Percentiles rank a stretch among this genome's conserved stretches.
Conservation (phyloP, 30 jellyfish, hydroid and myxozoan species). For the Hydractinia echinata region DNA sequence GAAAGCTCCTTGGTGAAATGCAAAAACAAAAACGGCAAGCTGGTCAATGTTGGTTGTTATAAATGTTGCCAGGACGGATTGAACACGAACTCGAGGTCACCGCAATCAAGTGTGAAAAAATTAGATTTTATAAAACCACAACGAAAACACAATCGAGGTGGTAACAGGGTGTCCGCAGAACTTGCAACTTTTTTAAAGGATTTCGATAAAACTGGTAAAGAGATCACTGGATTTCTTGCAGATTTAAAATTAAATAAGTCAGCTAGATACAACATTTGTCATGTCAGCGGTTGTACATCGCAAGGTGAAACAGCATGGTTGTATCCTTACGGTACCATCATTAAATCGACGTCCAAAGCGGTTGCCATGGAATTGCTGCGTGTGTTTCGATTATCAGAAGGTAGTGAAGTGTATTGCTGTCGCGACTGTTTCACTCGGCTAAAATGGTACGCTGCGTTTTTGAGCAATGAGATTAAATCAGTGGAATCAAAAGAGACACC, state of each 20-base stretch:
- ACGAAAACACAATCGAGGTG: background rate
- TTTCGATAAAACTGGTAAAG: background rate
- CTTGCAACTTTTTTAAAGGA: background rate
- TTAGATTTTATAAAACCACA: background rate
- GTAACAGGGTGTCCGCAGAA: background rate
- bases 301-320: constrained; percentile 2
- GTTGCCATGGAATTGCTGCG: background rate
- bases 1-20: background rate
- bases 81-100: background rate
- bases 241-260: background rate
- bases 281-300: background rate
- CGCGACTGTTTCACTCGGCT: background rate
- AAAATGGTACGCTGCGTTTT: background rate
- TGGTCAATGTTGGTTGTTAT: background rate
- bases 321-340: background rate
- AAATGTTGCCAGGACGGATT: background rate
- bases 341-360: background rate
- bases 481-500: too few species aligned
- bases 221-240: background rate
- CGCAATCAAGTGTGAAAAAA: background rate
- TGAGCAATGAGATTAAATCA: too few species aligned
- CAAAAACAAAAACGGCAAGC: background rate
- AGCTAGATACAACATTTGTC: background rate
- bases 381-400: background rate
- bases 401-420: background rate